phyloP scores from a whole-genome alignment of 2,888 invertebrate species.

The Erebia palarica region DNA sequence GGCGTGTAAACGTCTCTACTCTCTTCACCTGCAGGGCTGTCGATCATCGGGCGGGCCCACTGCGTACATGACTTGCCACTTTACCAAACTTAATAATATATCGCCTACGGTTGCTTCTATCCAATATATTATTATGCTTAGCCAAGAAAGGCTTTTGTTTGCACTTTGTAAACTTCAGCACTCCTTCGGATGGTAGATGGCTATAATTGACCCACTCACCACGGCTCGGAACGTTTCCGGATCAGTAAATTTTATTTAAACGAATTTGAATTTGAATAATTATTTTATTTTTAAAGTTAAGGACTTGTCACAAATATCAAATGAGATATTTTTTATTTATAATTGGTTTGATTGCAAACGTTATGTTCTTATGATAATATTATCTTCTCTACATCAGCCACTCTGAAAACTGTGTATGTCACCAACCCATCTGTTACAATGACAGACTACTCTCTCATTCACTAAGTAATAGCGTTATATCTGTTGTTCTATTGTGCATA shows the following conservation, averaged over 20 bases:
- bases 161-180: no score
- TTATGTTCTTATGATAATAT: no score
- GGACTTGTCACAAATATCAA: no score
- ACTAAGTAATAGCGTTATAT: background rate
- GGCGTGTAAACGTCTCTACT: background rate
- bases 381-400: background rate
- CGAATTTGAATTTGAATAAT: no score
- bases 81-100: background rate
- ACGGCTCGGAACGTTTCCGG: no score
- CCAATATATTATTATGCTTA: background rate
- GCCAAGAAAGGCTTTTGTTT: background rate
- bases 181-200: background rate
- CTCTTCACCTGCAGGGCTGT: background rate
- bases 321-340: no score
- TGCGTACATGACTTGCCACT: slow-evolving; percentile 1
- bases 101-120: no score
- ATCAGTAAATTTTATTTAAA: no score
- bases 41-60: background rate
- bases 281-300: no score
- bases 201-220: no score
- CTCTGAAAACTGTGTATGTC: background rate
- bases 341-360: no score
- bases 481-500: background rate
- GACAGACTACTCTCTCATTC: background rate
- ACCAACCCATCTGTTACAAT: background rate